Evolutionary conservation across 1,140 invertebrate genomes (phyloP).

Genomic region (Magallana ariakensis): DNA sequence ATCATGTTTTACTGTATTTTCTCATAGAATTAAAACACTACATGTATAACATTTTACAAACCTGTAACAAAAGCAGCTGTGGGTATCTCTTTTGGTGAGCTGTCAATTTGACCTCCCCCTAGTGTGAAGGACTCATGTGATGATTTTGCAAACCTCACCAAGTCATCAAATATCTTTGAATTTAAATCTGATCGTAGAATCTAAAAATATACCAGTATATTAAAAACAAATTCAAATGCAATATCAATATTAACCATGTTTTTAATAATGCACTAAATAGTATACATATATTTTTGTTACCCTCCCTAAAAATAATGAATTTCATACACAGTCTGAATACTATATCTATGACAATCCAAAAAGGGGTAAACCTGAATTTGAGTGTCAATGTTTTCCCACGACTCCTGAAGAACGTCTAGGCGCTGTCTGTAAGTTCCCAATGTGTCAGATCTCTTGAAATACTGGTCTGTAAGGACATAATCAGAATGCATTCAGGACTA

Average conservation of each 20-base stretch:
- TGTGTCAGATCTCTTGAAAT: conserved; percentile 53
- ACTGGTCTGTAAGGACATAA: conserved; percentile 48
- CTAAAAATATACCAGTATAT: conserved; percentile 51
- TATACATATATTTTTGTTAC: no score
- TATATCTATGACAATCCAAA: no score
- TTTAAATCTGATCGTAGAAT: conserved; percentile 73
- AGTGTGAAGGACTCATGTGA: conserved; percentile 43
- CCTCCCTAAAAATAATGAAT: no score
- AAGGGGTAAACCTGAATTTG: conserved; percentile 51
- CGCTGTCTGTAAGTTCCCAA: conserved; percentile 42
- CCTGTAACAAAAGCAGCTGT: conserved; percentile 77
- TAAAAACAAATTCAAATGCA: no score
- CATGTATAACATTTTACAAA: not conserved
- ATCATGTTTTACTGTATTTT: not conserved
- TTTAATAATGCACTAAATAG: no score
- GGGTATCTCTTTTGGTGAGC: conserved; percentile 60
- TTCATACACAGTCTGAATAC: no score
- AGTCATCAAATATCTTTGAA: conserved; percentile 75
- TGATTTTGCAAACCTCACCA: conserved; percentile 67
- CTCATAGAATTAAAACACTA: not conserved
- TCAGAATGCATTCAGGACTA: no score
- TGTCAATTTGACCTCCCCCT: not conserved
- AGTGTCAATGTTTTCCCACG: conserved; percentile 59
- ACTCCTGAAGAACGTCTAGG: conserved; percentile 48
- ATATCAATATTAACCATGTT: no score